A percentile compares a stretch with the other conserved stretches of the same genome.
These are phyloP conservation scores for Peromyscus leucopus DNA, from an alignment of 2,113 vertebrate species.

Conservation along the genomic window DNA sequence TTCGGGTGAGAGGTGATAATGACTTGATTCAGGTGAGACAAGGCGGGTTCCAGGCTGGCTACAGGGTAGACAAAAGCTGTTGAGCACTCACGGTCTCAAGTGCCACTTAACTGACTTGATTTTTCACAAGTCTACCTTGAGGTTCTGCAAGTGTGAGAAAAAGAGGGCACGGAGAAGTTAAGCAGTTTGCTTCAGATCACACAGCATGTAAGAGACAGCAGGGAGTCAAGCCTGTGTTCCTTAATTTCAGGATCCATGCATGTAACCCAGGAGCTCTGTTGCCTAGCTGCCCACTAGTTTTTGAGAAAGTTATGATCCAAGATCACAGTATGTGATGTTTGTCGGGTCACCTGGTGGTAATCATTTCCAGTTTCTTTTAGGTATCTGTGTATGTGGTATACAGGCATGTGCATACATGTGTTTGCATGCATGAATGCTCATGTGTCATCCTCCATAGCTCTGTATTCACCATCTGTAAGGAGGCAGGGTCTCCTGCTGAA, in stretches of 20 bases:
- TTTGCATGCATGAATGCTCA: no score
- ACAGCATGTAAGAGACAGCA: not conserved
- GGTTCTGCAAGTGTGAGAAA: not conserved
- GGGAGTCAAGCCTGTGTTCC: not conserved
- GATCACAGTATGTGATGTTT: not conserved
- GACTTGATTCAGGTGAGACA: no score
- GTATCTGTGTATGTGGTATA: not conserved
- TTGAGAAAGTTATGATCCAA: not conserved
- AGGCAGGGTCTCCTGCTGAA: not conserved
- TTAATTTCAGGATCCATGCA: not conserved
- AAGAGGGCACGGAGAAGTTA: not conserved
- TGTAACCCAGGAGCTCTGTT: not conserved
- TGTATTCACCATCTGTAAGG: not conserved
- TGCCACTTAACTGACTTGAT: not conserved
- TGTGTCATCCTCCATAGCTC: not conserved
- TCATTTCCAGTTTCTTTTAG: not conserved
- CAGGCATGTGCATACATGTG: no score
- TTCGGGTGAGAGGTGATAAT: not conserved
- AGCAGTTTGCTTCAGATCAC: not conserved
- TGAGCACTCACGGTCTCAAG: not conserved
- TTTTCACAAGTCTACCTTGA: not conserved
- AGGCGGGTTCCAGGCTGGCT: not conserved
- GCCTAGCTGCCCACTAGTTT: not conserved
- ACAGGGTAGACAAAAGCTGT: not conserved
- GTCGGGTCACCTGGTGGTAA: no score